Percentiles rank a stretch among this genome's conserved stretches.
Evolutionary conservation across 1,140 invertebrate species (phyloP).

Genomic region (Hesperophylax magnus): DNA sequence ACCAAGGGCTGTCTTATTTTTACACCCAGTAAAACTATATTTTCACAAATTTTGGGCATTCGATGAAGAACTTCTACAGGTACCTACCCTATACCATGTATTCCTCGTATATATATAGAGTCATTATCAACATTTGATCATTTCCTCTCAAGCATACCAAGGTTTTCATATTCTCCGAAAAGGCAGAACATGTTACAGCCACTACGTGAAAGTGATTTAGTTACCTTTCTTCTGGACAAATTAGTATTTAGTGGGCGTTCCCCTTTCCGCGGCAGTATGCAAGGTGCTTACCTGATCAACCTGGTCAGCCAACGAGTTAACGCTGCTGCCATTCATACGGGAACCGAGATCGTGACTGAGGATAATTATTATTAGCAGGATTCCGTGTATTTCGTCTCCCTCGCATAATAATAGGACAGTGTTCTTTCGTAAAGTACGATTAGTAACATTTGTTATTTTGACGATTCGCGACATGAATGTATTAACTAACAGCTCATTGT

Average conservation of each 20-base stretch:
- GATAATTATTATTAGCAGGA: not conserved
- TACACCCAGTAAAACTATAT: no score
- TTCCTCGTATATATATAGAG: no score
- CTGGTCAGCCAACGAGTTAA: not conserved
- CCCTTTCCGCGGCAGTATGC: not conserved
- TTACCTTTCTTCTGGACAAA: not conserved
- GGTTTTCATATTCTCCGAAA: not conserved
- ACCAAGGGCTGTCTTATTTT: no score
- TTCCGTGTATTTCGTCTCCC: no score
- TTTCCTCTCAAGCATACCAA: not conserved
- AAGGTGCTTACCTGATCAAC: not conserved
- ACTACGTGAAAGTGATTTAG: constrained; percentile 5
- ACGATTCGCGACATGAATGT: no score
- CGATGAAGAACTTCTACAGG: no score
- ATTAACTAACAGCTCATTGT: no score
- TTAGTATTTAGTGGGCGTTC: not conserved
- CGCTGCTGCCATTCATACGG: not conserved
- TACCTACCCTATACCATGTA: no score
- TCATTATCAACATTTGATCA: not conserved
- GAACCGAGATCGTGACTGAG: not conserved
- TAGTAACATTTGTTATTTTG: no score
- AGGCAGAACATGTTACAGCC: not conserved
- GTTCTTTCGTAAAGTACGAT: no score
- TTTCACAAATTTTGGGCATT: no score
- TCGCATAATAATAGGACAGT: no score